phyloP scores from a whole-genome alignment of 2,113 vertebrate genomes.

The Gobiocypris rarus region DNA sequence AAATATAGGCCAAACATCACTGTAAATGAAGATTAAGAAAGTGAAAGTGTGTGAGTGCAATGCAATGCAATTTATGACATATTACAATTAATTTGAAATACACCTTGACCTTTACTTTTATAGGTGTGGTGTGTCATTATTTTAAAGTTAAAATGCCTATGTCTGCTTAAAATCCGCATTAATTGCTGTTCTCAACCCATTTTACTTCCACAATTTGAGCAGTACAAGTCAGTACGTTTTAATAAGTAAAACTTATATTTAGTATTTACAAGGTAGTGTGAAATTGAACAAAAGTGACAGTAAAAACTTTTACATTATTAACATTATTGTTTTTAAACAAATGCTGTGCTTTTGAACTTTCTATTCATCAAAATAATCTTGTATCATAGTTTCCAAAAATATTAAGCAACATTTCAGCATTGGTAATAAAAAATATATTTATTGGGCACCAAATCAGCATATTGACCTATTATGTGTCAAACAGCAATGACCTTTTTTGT shows the following conservation, averaged over 20 bases:
- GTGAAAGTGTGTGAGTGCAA: background rate
- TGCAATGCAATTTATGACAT: background rate
- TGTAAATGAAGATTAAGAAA: too few species aligned
- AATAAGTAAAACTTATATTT: too few species aligned
- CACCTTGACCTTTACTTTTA: background rate
- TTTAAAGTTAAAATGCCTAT: background rate
- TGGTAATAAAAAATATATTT: background rate
- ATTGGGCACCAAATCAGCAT: too few species aligned
- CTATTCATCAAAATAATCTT: background rate
- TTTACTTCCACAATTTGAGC: background rate
- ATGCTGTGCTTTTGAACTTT: background rate
- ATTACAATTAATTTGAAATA: background rate
- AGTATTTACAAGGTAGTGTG: too few species aligned
- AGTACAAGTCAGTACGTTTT: too few species aligned
- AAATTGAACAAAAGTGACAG: too few species aligned
- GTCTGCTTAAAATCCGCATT: too few species aligned
- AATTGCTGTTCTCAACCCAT: background rate
- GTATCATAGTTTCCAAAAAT: too few species aligned
- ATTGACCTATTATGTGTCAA: too few species aligned
- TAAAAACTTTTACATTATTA: background rate
- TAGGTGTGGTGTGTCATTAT: background rate
- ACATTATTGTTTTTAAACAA: too few species aligned
- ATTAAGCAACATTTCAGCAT: too few species aligned
- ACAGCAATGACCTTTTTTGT: too few species aligned
- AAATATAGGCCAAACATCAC: background rate